Evolutionary conservation across 1,140 invertebrate species (phyloP), one percentile per base, ranked within the genome.

Genomic region (Sitodiplosis mosellana): DNA sequence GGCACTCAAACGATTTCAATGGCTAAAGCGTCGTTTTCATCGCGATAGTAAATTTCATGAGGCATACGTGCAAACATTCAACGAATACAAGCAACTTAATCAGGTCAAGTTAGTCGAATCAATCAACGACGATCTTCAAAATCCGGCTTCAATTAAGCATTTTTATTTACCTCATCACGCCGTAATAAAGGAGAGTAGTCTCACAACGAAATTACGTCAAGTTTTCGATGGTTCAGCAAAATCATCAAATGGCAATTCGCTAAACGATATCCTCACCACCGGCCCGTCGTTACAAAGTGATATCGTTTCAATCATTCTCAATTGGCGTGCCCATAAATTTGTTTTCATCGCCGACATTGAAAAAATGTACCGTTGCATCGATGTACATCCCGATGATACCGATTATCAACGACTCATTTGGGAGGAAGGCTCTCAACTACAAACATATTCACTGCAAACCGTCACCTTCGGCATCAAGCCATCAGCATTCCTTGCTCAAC

Each of bases 231-330:
- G 52, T 7, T 50, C 51, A 12, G n/a, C 48, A 11, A 51, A 49
- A 52, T 38, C 41, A n/a, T 14, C 22, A 7, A 47, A 19, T 15
- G 51, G 51, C 44, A 21, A 51, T 15, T 53, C 49, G n/a, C 33
- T 58, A 34, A 60, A 64, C 47, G 57, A 60, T 33, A 52, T 53
- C 7, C 54, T 63, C 27, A 45, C 52, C 18, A 34, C 50, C 4
- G 65, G 54, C 19, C 59, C 42, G 56, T 55, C 19, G 55, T 43
- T 51, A 54, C 58, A 50, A 49, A 57, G 38, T 46, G 60, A 65
- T 47, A 43, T 66, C 10, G 50, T 60, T 45, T 51, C 53, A 14
- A 55, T 66, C 33, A 33, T 65, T 5, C 20, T 63, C 1, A 51
- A 54, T n/a, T 65, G 59, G 49, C 27, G 61, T 34, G 22, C 11